Evolutionary conservation across 2,888 invertebrate genomes (phyloP).

Genomic region (Hypsopygia costalis): DNA sequence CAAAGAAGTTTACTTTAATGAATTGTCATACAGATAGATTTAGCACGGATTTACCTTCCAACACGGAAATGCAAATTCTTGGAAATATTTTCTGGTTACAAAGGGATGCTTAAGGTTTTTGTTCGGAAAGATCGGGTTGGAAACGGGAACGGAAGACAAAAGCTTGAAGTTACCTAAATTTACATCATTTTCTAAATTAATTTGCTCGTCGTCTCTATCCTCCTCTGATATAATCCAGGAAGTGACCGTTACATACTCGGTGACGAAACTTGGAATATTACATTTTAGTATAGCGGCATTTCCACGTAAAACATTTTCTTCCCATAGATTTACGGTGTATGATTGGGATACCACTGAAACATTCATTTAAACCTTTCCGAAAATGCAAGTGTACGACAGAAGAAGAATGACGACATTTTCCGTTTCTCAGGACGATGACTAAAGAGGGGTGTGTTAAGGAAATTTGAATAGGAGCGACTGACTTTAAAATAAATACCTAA

Average conservation of each 20-base stretch:
- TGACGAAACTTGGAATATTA: slow-evolving; percentile 95
- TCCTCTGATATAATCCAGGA: slow-evolving; percentile 92
- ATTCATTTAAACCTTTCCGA: slow-evolving; percentile 16
- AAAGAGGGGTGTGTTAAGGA: not conserved
- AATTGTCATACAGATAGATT: not conserved
- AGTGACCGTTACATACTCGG: slow-evolving; percentile 92
- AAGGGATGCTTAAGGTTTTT: too few relatives aligned
- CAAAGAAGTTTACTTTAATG: not conserved
- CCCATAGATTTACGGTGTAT: slow-evolving; percentile 94
- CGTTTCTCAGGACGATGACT: not conserved
- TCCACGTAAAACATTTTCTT: slow-evolving; percentile 93
- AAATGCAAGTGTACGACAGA: not conserved
- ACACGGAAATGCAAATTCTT: too few relatives aligned
- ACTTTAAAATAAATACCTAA: slow-evolving; percentile 46
- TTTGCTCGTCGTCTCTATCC: slow-evolving; percentile 63
- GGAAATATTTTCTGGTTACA: too few relatives aligned
- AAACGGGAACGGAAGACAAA: slow-evolving; percentile 15
- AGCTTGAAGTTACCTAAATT: slow-evolving; percentile 53
- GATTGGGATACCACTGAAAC: slow-evolving; percentile 93
- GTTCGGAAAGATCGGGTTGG: not conserved
- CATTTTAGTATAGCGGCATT: slow-evolving; percentile 95
- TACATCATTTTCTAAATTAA: slow-evolving; percentile 63
- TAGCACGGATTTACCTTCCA: not conserved
- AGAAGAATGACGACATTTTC: not conserved
- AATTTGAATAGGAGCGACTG: slow-evolving; percentile 18